phyloP scores from a whole-genome alignment of 1,140 invertebrate species.

The Carposina sasakii region DNA sequence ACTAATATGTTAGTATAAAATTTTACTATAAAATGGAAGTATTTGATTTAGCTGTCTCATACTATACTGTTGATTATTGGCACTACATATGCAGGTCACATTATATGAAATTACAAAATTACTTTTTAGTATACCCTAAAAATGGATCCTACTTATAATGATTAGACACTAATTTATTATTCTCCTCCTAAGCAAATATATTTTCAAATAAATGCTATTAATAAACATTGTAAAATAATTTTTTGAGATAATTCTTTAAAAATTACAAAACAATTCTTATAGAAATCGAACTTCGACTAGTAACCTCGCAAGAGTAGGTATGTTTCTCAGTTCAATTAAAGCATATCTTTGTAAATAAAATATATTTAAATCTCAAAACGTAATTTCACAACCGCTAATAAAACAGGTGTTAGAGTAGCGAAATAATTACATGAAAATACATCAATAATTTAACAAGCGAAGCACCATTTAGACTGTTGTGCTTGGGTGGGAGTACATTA shows the following conservation, averaged over 20 bases:
- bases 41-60: constrained; percentile 30
- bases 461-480: constrained; percentile 54
- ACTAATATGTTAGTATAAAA: constrained; percentile 29
- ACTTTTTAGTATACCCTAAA: constrained; percentile 14
- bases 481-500: constrained; percentile 51
- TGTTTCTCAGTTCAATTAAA: constrained; percentile 5
- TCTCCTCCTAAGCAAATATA: constrained; percentile 31
- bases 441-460: constrained; percentile 51
- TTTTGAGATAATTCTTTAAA: constrained; percentile 19
- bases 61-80: constrained; percentile 49
- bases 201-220: no score
- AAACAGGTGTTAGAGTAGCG: constrained; percentile 38
- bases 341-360: constrained; percentile 36
- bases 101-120: constrained; percentile 55
- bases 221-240: constrained; percentile 1
- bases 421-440: constrained; percentile 31
- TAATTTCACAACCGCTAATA: constrained; percentile 62
- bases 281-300: constrained; percentile 30
- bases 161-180: constrained; percentile 35
- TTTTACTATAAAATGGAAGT: constrained; percentile 45
- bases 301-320: constrained; percentile 31
- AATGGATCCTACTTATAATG: constrained; percentile 30
- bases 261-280: neutral
- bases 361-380: constrained; percentile 50
- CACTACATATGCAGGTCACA: constrained; percentile 60